Evolutionary conservation across 2,888 invertebrate species (phyloP).

Genomic region (Ptychoptera albimana): DNA sequence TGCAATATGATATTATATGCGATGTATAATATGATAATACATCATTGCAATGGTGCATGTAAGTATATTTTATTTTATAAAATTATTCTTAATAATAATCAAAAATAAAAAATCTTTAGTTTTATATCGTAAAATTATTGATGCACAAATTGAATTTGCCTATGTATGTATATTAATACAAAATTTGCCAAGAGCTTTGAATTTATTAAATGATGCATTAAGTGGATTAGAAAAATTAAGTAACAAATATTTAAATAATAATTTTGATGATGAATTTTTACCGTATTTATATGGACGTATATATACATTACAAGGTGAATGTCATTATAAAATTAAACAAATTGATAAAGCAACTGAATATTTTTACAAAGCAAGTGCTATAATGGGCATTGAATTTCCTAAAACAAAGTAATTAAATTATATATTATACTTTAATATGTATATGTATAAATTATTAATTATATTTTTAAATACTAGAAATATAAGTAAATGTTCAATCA

Average conservation of each 20-base stretch:
- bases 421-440: slow-evolving; percentile 12
- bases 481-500: neutral
- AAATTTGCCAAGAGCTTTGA: slow-evolving; percentile 40
- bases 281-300: slow-evolving; percentile 30
- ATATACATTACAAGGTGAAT: slow-evolving; percentile 28
- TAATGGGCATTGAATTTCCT: slow-evolving; percentile 30
- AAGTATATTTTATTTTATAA: slow-evolving; percentile 19
- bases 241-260: slow-evolving; percentile 13
- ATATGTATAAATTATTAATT: neutral
- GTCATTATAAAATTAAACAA: slow-evolving; percentile 28
- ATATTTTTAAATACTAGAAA: neutral
- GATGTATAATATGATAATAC: slow-evolving; percentile 40
- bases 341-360: slow-evolving; percentile 24
- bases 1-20: slow-evolving; percentile 39
- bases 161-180: slow-evolving; percentile 36
- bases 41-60: slow-evolving; percentile 38
- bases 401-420: slow-evolving; percentile 6
- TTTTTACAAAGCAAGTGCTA: slow-evolving; percentile 25
- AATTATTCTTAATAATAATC: no score
- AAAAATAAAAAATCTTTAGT: no score
- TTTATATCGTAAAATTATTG: slow-evolving; percentile 33
- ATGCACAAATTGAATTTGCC: slow-evolving; percentile 40
- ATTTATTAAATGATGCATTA: slow-evolving; percentile 33
- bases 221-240: neutral
- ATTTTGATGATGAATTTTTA: slow-evolving; percentile 17